phyloP scores from a whole-genome alignment of 2,888 invertebrate species.

The Sarcophaga rosellei region DNA sequence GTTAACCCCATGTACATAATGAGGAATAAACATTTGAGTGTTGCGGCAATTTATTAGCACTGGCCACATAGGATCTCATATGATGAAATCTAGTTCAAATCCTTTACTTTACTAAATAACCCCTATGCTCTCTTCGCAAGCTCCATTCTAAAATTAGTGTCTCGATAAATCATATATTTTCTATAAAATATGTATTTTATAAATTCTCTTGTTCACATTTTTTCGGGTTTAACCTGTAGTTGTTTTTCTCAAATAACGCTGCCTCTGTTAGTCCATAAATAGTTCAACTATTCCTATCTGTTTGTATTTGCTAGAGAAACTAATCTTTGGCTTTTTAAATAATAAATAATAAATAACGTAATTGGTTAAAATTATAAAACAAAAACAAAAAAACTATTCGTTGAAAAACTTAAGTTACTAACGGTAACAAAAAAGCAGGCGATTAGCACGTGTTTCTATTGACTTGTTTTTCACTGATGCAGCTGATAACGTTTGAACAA shows the following conservation, averaged over 20 bases:
- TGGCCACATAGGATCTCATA: too few relatives aligned
- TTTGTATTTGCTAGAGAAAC: background rate
- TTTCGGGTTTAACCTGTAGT: conserved; percentile 18
- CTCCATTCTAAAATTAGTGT: too few relatives aligned
- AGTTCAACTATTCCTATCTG: conserved; percentile 11
- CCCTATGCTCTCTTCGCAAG: too few relatives aligned
- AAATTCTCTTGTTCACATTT: too few relatives aligned
- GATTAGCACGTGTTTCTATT: conserved; percentile 25
- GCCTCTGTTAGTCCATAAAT: conserved; percentile 1
- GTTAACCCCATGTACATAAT: too few relatives aligned
- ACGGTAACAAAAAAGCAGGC: background rate
- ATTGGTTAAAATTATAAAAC: conserved; percentile 16
- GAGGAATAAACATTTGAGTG: too few relatives aligned
- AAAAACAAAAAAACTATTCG: background rate
- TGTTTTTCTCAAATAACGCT: conserved; percentile 8
- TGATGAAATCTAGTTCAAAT: too few relatives aligned
- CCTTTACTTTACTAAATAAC: too few relatives aligned
- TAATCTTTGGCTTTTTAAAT: background rate
- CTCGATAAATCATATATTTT: too few relatives aligned
- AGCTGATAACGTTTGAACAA: background rate
- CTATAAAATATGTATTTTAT: too few relatives aligned
- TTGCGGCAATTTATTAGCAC: too few relatives aligned
- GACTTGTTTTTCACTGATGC: conserved; percentile 3
- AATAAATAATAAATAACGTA: conserved; percentile 3
- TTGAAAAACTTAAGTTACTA: conserved; percentile 15